phyloP scores from a whole-genome alignment of 2,888 invertebrate genomes.

The Bellardia pandia region DNA sequence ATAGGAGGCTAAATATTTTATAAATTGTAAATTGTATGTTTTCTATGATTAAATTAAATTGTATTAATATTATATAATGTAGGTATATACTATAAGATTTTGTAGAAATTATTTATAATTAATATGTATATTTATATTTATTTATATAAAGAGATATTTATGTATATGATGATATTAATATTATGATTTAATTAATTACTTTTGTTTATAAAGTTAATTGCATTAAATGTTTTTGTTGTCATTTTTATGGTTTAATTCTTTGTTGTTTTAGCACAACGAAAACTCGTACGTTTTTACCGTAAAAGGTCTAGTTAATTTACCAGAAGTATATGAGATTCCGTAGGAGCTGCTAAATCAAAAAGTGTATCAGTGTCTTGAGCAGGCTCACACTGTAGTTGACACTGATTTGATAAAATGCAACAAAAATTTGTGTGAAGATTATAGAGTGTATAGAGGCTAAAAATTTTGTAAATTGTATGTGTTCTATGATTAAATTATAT shows the following conservation, averaged over 20 bases:
- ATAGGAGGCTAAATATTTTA: conserved; percentile 30
- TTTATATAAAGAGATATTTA: background rate
- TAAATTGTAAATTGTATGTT: conserved; percentile 4
- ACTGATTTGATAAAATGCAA: conserved; percentile 96
- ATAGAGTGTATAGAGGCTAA: too few relatives aligned
- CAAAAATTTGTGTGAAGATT: too few relatives aligned
- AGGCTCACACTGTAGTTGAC: conserved; percentile 98
- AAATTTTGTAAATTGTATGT: too few relatives aligned
- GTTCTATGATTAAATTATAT: too few relatives aligned
- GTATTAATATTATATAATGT: conserved; percentile 19
- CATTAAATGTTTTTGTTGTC: conserved; percentile 42
- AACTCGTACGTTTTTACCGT: conserved; percentile 50
- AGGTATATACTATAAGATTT: conserved; percentile 28
- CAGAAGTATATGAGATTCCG: conserved; percentile 96
- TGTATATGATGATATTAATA: conserved; percentile 12
- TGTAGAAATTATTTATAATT: conserved; percentile 55
- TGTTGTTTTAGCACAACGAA: conserved; percentile 36
- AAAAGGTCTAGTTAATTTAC: conserved; percentile 81
- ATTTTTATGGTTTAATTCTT: background rate
- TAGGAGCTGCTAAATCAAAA: conserved; percentile 99
- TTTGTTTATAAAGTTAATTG: conserved; percentile 58
- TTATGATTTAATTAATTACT: conserved; percentile 33
- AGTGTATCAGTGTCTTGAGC: conserved; percentile 99
- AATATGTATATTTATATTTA: conserved; percentile 33
- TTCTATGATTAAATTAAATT: conserved; percentile 7